Conservation (phyloP, 2,113 vertebrate genomes). For the Ictalurus punctatus region DNA sequence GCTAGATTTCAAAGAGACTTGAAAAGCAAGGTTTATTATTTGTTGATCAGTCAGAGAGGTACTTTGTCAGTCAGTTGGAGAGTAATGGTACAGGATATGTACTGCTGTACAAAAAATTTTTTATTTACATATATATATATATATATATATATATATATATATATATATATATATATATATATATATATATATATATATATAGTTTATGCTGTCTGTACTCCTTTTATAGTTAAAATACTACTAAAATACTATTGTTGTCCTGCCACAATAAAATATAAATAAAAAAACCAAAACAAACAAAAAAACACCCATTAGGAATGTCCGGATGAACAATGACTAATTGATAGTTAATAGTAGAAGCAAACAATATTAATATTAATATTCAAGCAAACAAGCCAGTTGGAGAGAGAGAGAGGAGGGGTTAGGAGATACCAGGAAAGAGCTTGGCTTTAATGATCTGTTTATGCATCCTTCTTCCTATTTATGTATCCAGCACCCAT, state of each 20-base stretch:
- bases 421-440: not conserved
- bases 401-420: not conserved
- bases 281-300: not conserved
- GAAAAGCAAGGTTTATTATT: conserved; percentile 11
- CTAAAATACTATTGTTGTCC: not conserved
- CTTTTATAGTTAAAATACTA: not conserved
- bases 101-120: not conserved
- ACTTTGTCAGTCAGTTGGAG: not conserved
- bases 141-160: too few relatives aligned
- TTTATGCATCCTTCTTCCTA: conserved; percentile 27
- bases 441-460: not conserved
- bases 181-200: too few relatives aligned
- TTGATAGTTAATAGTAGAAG: not conserved
- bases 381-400: not conserved
- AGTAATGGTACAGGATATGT: not conserved
- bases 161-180: too few relatives aligned
- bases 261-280: not conserved
- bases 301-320: not conserved
- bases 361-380: too few relatives aligned
- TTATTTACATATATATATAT: too few relatives aligned
- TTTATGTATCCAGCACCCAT: conserved; percentile 5
- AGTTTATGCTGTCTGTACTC: not conserved
- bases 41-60: not conserved
- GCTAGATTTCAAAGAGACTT: conserved; percentile 45
- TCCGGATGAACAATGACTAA: not conserved